Conservation (phyloP, 2,797 vertebrate species). For the Aldrovandia affinis region DNA sequence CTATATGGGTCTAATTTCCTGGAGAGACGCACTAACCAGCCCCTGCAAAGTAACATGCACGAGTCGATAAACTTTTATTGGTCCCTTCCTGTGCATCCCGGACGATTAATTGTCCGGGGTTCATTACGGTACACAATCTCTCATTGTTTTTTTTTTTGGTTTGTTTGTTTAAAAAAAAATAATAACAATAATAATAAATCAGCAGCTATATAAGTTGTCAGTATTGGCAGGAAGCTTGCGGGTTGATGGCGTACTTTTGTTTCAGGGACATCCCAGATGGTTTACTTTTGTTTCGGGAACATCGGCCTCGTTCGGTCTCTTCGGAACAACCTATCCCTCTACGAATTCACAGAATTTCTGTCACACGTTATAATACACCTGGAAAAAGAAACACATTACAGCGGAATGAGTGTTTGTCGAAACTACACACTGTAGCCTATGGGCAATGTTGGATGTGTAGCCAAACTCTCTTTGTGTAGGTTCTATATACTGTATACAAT, state of each 20-base stretch:
- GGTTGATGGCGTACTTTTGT: background rate
- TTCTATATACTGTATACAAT: too few species aligned
- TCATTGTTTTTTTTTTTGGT: conserved; percentile 49
- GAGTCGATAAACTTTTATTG: conserved; percentile 77
- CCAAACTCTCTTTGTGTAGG: background rate
- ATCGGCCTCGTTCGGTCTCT: background rate
- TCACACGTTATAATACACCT: background rate
- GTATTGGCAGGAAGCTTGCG: background rate
- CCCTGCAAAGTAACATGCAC: conserved; percentile 56
- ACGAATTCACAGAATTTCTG: background rate
- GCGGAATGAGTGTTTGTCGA: too few species aligned
- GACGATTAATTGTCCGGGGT: conserved; percentile 67
- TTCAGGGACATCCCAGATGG: too few species aligned
- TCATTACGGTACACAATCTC: conserved; percentile 62
- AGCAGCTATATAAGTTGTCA: background rate
- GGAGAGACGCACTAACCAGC: conserved; percentile 68
- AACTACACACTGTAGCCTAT: too few species aligned
- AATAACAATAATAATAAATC: conserved; percentile 40
- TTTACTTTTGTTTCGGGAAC: background rate
- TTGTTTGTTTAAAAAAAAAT: conserved; percentile 47
- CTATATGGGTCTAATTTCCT: conserved; percentile 68
- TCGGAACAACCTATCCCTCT: background rate
- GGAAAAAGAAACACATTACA: background rate
- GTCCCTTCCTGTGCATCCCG: conserved; percentile 63
- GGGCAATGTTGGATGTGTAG: background rate